Base-by-base conservation (phyloP, 2,888 invertebrate genomes). In the Nomada fucata region DNA sequence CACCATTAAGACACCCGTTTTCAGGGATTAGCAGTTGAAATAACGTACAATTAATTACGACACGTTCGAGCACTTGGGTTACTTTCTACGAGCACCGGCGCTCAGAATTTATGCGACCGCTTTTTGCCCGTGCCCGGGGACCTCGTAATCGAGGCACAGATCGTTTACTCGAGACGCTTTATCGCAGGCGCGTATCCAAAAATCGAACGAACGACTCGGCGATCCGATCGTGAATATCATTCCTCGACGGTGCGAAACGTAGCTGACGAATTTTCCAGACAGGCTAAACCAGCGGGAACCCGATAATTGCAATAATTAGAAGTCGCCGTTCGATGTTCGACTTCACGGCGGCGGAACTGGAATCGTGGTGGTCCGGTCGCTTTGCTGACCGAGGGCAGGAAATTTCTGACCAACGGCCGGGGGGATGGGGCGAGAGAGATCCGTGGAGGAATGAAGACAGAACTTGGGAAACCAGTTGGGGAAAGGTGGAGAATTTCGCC, bases 351-450 rank as follows among this genome's bases (percentile, higher is more conserved):
- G 59, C 68, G 67, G 76, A 83, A 82, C 82, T 78, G 82, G 70
- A 78, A 82, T 76, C 77, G 57, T 61, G 69, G 64, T 47, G 50
- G 36, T 67, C 50, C 36, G 50, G 44, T 59, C 70, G 57, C 71
- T 67, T 70, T 70, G 85, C 73, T 86, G 85, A 87, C 86, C 87
- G 78, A 82, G 85, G 79, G 76, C 72, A 73, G 85, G 83, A 83
- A 83, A 87, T 82, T 86, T 73, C 42, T 50, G 60, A 36, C 57
- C 29, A 59, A 65, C 65, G 68, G 69, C 53, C 61, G 76, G 29
- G 69, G 55, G 63, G 64, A 42, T 50, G 44, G 23, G 23, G 23
- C 23, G 23, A 1, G 23, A 23, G 23, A 23, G 23, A 23, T 1
- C 20, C 26, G 44, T 0, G 2, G 2, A 10, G 23, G 15, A 47